Percentiles rank a stretch among this genome's conserved stretches.
Evolutionary conservation across 2,113 vertebrate genomes (phyloP).

Genomic region (Neomonachus schauinslandi): DNA sequence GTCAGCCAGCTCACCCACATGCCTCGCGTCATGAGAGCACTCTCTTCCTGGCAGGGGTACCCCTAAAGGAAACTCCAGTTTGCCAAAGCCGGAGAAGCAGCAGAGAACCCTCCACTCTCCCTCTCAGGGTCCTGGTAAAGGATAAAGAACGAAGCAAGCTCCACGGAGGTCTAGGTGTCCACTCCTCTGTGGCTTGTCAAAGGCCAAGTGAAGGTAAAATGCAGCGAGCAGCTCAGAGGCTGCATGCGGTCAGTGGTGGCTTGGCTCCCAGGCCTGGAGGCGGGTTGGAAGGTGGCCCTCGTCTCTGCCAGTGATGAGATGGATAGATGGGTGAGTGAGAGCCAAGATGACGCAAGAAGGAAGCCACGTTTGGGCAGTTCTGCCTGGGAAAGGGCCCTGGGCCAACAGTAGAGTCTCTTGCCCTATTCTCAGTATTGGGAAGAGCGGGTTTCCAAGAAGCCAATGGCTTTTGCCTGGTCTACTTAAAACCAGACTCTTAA

Average conservation of each 20-base stretch:
- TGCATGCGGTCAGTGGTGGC: not conserved
- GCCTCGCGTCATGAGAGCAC: rapidly evolving
- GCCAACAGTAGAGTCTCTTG: not conserved
- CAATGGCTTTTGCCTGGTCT: not conserved
- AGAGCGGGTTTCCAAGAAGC: not conserved
- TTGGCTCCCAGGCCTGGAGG: not conserved
- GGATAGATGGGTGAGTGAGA: rapidly evolving
- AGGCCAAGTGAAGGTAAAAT: not conserved
- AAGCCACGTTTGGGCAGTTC: not conserved
- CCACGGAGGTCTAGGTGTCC: not conserved
- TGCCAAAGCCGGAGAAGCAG: not conserved
- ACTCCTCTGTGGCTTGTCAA: not conserved
- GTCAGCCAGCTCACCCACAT: not conserved
- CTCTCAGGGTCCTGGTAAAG: not conserved
- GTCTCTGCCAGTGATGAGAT: not conserved
- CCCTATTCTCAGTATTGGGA: rapidly evolving
- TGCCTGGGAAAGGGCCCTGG: not conserved
- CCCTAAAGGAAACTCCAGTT: not conserved
- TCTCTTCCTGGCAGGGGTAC: not conserved
- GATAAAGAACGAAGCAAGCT: not conserved
- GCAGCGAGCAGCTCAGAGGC: not conserved
- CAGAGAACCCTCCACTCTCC: not conserved
- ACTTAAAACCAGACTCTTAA: not conserved
- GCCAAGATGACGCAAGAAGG: not conserved
- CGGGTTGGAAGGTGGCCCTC: not conserved